Evolutionary conservation across 1,140 invertebrate species (phyloP), one percentile per base, ranked within the genome.

Genomic region (Macrostomum lignano): DNA sequence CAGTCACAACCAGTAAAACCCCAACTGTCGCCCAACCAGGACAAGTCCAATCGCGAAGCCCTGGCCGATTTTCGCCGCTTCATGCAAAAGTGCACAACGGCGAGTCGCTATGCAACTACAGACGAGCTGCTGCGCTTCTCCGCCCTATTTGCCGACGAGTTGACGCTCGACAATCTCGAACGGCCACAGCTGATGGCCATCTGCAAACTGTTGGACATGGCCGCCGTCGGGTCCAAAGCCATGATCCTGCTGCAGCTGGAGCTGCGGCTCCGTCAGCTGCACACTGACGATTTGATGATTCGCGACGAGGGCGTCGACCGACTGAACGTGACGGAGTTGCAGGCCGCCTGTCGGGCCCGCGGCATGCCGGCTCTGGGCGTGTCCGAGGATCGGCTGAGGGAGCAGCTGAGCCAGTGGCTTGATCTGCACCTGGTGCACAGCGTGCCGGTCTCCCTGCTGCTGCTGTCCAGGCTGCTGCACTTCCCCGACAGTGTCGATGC

Each of bases 41-140:
- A n/a, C n/a, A n/a, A n/a, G n/a, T n/a, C n/a, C n/a, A n/a, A n/a
- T n/a, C n/a, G n/a, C n/a, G n/a, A n/a, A n/a, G n/a, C n/a, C n/a
- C n/a, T n/a, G n/a, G n/a, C n/a, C n/a, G n/a, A n/a, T n/a, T n/a
- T n/a, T n/a, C n/a, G n/a, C n/a, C n/a, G n/a, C n/a, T n/a, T n/a
- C n/a, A n/a, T n/a, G n/a, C n/a, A n/a, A n/a, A n/a, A n/a, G n/a
- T n/a, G n/a, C n/a, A n/a, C n/a, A n/a, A n/a, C n/a, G n/a, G n/a
- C n/a, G n/a, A n/a, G n/a, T n/a, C n/a, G n/a, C n/a, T n/a, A n/a
- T n/a, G n/a, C n/a, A n/a, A n/a, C n/a, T n/a, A n/a, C n/a, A n/a
- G n/a, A n/a, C n/a, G 86, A 98, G 46, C 93, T 98, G 25, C 68
- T 94, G 47, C 81, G 79, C 48, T 96, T 79, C 54, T 82, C 81